Base-by-base conservation (phyloP, 1,140 invertebrate genomes). In the Diprion similis region DNA sequence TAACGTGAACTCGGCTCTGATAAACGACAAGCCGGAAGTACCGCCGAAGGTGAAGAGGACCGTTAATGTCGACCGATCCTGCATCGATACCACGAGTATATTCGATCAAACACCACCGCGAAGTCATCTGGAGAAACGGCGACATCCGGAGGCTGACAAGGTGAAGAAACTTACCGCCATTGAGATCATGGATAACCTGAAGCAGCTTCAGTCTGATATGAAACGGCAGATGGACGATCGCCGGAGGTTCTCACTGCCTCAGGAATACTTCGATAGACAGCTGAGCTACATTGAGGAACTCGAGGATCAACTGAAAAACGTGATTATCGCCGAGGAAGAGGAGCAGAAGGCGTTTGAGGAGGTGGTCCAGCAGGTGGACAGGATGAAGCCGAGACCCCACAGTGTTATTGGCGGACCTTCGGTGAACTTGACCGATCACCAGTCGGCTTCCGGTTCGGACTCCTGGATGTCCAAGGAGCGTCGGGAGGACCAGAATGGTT, bases 211-310 rank as follows among this genome's bases (percentile, higher is more conserved):
- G 24, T 68, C 48, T 0, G 75, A 81, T 84, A 77, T 87, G 89
- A 79, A 80, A 87, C 68, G 74, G 8, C 73, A 77, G 0, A n/a
- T 76, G 15, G 78, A 80, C 9, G 78, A 51, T n/a, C 72, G 70
- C 3, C 77, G 90, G 45, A 87, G 91, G 46, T 87, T 87, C 8
- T 93, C 92, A 4, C 78, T 94, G 47, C 92, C 93, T 0, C 89
- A 91, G 76, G 91, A 93, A 77, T 86, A 93, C 70, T 92, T 92
- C 80, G 89, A 91, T 11, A 89, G 91, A 78, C 93, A 94, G 84
- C 89, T 94, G 77, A 89, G 91, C 78, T 92, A 93, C 75, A 92
- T 94, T 24, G 87, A 91, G 15, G 87, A 90, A n/a, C 46, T 88
- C 72, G 85, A 89, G 64, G 77, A 83, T 46, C 84, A 85, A 37